Base-by-base conservation (phyloP, 2,888 invertebrate genomes). In the Ephialtes manifestator region DNA sequence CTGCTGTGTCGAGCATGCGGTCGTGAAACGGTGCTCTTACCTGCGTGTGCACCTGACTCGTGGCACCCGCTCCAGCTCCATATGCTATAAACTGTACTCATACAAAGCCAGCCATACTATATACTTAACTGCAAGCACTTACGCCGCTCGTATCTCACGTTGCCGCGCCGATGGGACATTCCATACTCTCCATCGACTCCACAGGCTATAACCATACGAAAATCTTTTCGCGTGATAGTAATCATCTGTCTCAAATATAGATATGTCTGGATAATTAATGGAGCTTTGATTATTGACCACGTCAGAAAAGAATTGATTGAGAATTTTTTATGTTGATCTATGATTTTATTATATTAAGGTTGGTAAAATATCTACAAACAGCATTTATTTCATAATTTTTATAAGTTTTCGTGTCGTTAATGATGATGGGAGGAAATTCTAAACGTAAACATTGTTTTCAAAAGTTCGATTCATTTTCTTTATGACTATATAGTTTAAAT, bases 1-100 rank as follows among this genome's bases (percentile, higher is more conserved):
- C 67, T 74, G 78, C 78, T 83, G 78, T 43, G 65, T 43, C 43
- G 74, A 68, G 78, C 78, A 83, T 83, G 74, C 83, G 78, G 68
- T 83, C 83, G 83, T 83, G 78, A 83, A 83, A 83, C 83, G 83
- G 83, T 78, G 83, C 83, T 83, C 83, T 68, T 83, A 83, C 78
- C 78, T 83, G 83, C 83, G 83, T 83, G 51, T 78, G 60, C 83
- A 83, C 83, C 83, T 83, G 83, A 83, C 83, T 83, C 68, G 83
- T 74, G 68, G 68, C 83, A 78, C 83, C 78, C 78, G 78, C 74
- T 74, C 48, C 67, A 68, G 72, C 83, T 70, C 51, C 18, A 39
- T 51, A 63, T 58, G 7, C 13, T 55, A 43, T 55, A 67, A 63
- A 63, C 63, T 18, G 39, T 10, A 35, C 10, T 7, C 39, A 18